These are phyloP conservation scores for Thaumatotibia leucotreta DNA, from an alignment of 1,140 invertebrate genomes.

Conservation along the genomic window DNA sequence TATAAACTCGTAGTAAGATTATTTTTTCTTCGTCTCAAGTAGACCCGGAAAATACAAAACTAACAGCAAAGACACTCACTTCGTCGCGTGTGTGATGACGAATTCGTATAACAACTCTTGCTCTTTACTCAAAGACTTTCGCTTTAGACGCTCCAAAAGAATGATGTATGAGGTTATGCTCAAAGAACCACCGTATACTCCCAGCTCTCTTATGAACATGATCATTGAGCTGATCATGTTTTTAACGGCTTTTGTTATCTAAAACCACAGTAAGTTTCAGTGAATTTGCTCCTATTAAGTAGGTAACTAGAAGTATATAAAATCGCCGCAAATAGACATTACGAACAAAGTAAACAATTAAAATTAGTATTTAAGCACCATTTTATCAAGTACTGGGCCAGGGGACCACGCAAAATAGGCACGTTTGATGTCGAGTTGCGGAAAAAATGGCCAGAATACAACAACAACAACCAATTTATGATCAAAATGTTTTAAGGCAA, in stretches of 20 bases:
- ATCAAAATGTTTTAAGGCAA: too few relatives aligned
- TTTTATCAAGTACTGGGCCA: too few relatives aligned
- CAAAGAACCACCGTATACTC: conserved; percentile 79
- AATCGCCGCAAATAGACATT: too few relatives aligned
- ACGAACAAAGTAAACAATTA: too few relatives aligned
- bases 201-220: conserved; percentile 73
- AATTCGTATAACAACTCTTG: conserved; percentile 64
- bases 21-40: too few relatives aligned
- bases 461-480: too few relatives aligned
- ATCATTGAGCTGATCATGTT: conserved; percentile 62
- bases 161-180: conserved; percentile 78
- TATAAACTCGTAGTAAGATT: too few relatives aligned
- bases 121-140: conserved; percentile 59
- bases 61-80: not conserved
- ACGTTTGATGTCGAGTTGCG: too few relatives aligned
- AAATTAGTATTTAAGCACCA: too few relatives aligned
- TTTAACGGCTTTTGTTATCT: conserved; percentile 59
- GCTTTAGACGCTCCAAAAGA: conserved; percentile 80
- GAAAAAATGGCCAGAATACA: too few relatives aligned
- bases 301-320: too few relatives aligned
- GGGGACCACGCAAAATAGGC: too few relatives aligned
- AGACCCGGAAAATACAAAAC: not conserved
- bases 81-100: conserved; percentile 47
- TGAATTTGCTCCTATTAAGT: not conserved
- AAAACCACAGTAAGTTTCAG: conserved; percentile 19